Conservation (phyloP, 2,888 invertebrate genomes). For the Oconnorella tubifera region DNA sequence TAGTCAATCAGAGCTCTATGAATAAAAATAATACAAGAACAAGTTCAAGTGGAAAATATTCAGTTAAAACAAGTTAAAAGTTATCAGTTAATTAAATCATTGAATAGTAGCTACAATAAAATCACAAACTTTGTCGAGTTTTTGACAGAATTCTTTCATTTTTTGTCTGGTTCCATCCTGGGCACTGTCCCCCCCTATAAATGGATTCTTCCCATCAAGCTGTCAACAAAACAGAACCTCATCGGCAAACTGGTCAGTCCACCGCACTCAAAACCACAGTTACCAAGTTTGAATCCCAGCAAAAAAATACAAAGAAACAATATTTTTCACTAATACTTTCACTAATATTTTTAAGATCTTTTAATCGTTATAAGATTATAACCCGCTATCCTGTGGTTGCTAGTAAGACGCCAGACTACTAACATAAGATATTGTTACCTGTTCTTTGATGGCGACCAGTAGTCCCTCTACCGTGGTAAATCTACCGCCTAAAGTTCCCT, state of each 20-base stretch:
- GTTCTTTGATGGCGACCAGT: slow-evolving; percentile 70
- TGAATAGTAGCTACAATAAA: slow-evolving; percentile 7
- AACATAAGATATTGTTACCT: slow-evolving; percentile 43
- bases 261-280: too few species aligned
- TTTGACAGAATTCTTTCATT: slow-evolving; percentile 65
- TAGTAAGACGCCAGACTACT: too few species aligned
- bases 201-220: slow-evolving; percentile 65
- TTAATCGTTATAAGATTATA: too few species aligned
- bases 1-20: background rate
- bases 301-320: background rate
- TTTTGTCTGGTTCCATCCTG: slow-evolving; percentile 44
- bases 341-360: too few species aligned
- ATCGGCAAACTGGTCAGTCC: too few species aligned
- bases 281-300: background rate
- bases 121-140: slow-evolving; percentile 63
- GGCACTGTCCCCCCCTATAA: slow-evolving; percentile 69
- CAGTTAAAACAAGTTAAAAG: background rate
- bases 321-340: too few species aligned
- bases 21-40: too few species aligned
- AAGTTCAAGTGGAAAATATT: too few species aligned
- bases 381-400: too few species aligned
- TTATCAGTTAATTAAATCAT: background rate
- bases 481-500: slow-evolving; percentile 80
- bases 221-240: slow-evolving; percentile 53
- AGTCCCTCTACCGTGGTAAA: slow-evolving; percentile 95